Percentiles rank a stretch among this genome's conserved stretches.
These are phyloP conservation scores for Phymastichus coffea DNA, from an alignment of 1,140 invertebrate species.

Conservation along the genomic window DNA sequence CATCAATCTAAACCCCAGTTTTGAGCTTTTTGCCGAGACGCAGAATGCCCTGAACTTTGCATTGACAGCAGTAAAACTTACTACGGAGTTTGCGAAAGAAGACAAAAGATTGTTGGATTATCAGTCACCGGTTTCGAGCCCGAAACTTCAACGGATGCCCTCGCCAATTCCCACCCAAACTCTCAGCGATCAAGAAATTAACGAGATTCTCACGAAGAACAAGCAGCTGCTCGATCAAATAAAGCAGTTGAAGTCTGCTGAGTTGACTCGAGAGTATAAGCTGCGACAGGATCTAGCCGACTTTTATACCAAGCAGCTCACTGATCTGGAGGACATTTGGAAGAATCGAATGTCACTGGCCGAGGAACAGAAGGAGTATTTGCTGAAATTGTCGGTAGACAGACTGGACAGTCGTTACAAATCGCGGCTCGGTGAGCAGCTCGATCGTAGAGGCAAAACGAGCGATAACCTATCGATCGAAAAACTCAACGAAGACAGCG, in stretches of 20 bases:
- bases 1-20: conserved; percentile 70
- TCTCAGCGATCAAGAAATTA: neutral
- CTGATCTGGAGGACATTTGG: conserved; percentile 41
- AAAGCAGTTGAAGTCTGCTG: conserved; percentile 15
- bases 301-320: conserved; percentile 34
- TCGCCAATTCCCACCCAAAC: neutral
- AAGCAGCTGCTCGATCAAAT: conserved; percentile 31
- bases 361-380: conserved; percentile 34
- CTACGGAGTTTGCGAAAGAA: conserved; percentile 28
- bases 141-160: no score
- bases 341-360: conserved; percentile 33
- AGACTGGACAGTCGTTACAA: conserved; percentile 41
- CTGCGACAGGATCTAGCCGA: conserved; percentile 41
- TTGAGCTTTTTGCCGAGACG: conserved; percentile 71
- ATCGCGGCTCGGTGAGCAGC: neutral
- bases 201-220: conserved; percentile 16
- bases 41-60: conserved; percentile 70
- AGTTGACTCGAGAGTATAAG: conserved; percentile 35
- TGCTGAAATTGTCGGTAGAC: conserved; percentile 38
- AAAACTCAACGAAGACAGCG: no score
- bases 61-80: conserved; percentile 64
- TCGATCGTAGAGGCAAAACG: no score
- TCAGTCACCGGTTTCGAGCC: neutral
- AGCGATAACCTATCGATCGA: no score
- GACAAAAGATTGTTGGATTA: conserved; percentile 11